Conservation (phyloP, 2,113 vertebrate species). For the Sinocyclocheilus maitianheensis region DNA sequence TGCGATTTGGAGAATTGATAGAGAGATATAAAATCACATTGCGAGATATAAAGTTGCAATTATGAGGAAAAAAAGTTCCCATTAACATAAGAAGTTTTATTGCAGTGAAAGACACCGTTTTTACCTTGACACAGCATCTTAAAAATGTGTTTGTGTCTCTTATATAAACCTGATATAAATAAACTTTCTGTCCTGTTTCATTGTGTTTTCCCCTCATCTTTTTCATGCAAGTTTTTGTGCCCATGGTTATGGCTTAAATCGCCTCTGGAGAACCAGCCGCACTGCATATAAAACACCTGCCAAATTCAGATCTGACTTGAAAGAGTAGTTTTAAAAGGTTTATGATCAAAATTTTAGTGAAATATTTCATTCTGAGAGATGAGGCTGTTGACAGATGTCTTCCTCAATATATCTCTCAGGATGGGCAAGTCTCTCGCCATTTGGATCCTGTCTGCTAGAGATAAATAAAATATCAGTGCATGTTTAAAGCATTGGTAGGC, state of each 20-base stretch:
- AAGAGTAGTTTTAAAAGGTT: conserved; percentile 43
- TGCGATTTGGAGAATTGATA: no score
- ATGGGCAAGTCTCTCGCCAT: conserved; percentile 41
- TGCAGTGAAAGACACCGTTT: not conserved
- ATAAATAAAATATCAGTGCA: conserved; percentile 55
- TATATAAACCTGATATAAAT: not conserved
- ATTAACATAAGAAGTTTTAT: not conserved
- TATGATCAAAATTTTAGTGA: conserved; percentile 38
- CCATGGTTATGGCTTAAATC: conserved; percentile 5
- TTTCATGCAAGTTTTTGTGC: conserved; percentile 13
- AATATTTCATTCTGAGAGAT: conserved; percentile 32
- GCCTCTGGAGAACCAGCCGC: not conserved
- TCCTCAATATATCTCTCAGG: conserved; percentile 33
- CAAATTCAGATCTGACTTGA: conserved; percentile 13
- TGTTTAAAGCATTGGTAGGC: conserved; percentile 48
- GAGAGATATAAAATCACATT: not conserved
- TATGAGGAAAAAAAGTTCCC: not conserved
- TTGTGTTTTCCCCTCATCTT: not conserved
- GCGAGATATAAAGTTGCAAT: not conserved
- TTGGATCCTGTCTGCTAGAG: conserved; percentile 48
- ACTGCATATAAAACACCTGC: conserved; percentile 16
- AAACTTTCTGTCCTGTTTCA: not conserved
- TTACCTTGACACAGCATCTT: not conserved
- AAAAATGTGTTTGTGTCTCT: not conserved
- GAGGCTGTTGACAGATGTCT: conserved; percentile 54